Base-by-base conservation (phyloP, 2,113 vertebrate genomes). In the Dinomys branickii region DNA sequence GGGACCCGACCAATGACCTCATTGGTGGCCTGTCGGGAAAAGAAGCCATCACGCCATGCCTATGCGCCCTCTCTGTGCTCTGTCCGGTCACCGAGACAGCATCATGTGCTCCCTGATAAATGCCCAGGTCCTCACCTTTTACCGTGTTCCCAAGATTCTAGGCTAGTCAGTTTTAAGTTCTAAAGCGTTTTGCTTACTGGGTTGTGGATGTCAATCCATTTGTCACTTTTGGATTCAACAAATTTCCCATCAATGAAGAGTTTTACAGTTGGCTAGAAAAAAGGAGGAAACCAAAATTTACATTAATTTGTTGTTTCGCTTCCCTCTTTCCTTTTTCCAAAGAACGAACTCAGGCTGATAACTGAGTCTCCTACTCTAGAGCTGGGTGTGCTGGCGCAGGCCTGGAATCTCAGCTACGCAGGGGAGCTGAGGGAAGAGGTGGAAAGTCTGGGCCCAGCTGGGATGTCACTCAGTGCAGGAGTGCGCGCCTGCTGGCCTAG, bases 221-320 rank as follows among this genome's bases (percentile, higher is more conserved):
- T 99, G 58, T 99, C 98, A 56, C 98, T 99, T 98, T 99, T 99
- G 97, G 99, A 99, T 93, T 99, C 99, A 58, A 99, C 97, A 98
- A 99, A 99, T 97, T 99, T 99, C 54, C 99, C 99, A 98, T 99
- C 99, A 87, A 99, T 99, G 98, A 99, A 99, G 96, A 99, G 99
- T 97, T 99, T 99, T 78, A 99, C 99, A 96, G 99, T 99, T 96
- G 99, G 99, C 99, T 99, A 97, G 59, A 96, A 91, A 81, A 96
- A 88, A 80, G 24, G 96, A 35, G 95, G 97, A 82, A 96, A 96
- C 87, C 20, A 93, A 77, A 77, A 4, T 80, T 83, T n/a, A 19
- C 26, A 30, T 94, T 90, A 94, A 50, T 96, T 82, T 82, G 41
- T 54, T 91, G 52, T 54, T 92, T 95, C 93, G 44, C 38, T 88